These are phyloP conservation scores for Aphis gossypii DNA, from an alignment of 1,140 invertebrate species.

Conservation along the genomic window DNA sequence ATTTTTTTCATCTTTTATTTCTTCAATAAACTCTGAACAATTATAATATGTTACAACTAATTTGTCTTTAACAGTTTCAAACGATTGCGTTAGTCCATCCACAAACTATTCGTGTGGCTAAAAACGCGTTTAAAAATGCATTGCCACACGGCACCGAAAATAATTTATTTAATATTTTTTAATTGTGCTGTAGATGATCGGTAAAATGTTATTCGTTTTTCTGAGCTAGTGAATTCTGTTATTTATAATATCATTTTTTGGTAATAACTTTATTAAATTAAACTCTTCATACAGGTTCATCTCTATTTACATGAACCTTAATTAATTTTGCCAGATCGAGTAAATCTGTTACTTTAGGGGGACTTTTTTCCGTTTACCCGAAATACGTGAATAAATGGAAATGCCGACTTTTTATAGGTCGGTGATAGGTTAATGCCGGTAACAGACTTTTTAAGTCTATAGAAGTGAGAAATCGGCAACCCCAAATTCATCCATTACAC, in stretches of 20 bases:
- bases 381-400: no score
- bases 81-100: not conserved
- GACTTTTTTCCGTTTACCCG: no score
- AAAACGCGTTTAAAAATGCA: constrained; percentile 17
- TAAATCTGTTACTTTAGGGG: not conserved
- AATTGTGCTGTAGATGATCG: not conserved
- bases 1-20: not conserved
- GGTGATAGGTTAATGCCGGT: no score
- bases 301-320: not conserved
- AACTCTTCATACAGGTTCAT: not conserved
- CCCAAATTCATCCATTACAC: no score
- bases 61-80: not conserved
- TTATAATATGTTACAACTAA: not conserved
- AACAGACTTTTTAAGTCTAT: no score
- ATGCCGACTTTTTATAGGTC: no score
- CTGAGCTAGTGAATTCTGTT: not conserved
- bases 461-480: no score
- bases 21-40: not conserved
- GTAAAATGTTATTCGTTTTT: not conserved
- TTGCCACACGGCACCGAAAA: not conserved
- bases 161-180: constrained; percentile 6
- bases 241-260: not conserved
- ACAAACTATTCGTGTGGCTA: not conserved
- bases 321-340: not conserved
- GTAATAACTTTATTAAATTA: constrained; percentile 9